A percentile compares a stretch with the other conserved stretches of the same genome.
phyloP scores from a whole-genome alignment of 2,888 invertebrate genomes.

The Leucania comma region DNA sequence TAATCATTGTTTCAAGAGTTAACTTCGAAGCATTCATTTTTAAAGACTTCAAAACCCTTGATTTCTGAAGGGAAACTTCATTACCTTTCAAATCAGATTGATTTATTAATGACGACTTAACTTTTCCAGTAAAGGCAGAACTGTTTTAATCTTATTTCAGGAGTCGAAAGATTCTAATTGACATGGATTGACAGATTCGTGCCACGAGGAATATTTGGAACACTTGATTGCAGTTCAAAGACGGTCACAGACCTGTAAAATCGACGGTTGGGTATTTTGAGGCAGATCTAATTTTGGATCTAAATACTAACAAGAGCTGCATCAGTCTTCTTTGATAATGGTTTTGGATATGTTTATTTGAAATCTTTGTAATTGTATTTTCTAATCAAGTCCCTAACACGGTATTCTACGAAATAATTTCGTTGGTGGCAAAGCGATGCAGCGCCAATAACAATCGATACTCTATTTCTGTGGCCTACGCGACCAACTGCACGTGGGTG shows the following conservation, averaged over 20 bases:
- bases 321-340: neutral
- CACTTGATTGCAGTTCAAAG: slow-evolving; percentile 1
- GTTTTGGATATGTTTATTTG: neutral
- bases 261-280: neutral
- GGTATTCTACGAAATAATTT: too few species aligned
- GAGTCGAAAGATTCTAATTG: neutral
- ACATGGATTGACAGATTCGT: slow-evolving; percentile 25
- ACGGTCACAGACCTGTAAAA: neutral
- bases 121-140: neutral
- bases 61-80: neutral
- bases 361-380: too few species aligned
- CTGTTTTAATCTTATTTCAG: slow-evolving; percentile 1
- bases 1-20: slow-evolving; percentile 6
- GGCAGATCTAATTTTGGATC: neutral
- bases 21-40: slow-evolving; percentile 1
- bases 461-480: too few species aligned
- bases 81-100: slow-evolving; percentile 1
- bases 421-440: too few species aligned
- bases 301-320: neutral
- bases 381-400: too few species aligned
- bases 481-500: too few species aligned
- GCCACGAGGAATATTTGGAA: neutral
- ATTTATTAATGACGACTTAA: neutral
- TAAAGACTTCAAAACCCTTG: neutral
- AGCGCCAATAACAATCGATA: too few species aligned